Base-by-base conservation (phyloP, 2,797 vertebrate genomes). In the Trematomus bernacchii region DNA sequence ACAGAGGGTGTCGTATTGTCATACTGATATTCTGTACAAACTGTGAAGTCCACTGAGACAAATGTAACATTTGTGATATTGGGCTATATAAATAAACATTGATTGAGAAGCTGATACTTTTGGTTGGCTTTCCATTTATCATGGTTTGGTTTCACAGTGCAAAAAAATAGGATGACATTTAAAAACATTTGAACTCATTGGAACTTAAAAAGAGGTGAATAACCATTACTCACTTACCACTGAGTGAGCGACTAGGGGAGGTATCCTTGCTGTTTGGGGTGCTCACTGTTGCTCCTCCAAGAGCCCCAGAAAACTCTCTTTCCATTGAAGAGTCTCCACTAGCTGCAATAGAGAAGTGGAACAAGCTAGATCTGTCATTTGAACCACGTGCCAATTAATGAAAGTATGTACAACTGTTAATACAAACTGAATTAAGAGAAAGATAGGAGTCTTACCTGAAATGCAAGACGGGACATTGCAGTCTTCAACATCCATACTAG, bases 211-310 rank as follows among this genome's bases (percentile, higher is more conserved):
- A 68, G 16, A 76, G 44, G 7, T 21, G 4, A 37, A 11, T 40
- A 47, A 59, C 10, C 7, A 54, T 27, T 23, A 57, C n/a, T 65
- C 50, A 95, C 94, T 91, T 70, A 99, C 97, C 97, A 86, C 97
- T 99, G 82, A 98, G 96, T 2, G 98, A 98, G 77, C 96, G 97
- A 90, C 95, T 97, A 9, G 97, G 98, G 76, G 98, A 98, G 47
- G 97, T 96, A 84, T 98, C 97, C 81, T 97, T 97, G 95, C 98
- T 99, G 92, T 97, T 98, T 66, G 98, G 97, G 27, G 97, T 99
- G 96, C 98, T 99, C 93, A 97, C 96, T 40, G 95, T 94, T 71
- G 97, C 97, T 80, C 96, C 97, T 86, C 97, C 97, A 47, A 96
- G 93, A 70, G 94, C 94, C 10, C 96, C 96, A 51, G 97, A 96